These are phyloP conservation scores for Drosophila serrata DNA, from an alignment of 1,140 invertebrate species.

Conservation along the genomic window DNA sequence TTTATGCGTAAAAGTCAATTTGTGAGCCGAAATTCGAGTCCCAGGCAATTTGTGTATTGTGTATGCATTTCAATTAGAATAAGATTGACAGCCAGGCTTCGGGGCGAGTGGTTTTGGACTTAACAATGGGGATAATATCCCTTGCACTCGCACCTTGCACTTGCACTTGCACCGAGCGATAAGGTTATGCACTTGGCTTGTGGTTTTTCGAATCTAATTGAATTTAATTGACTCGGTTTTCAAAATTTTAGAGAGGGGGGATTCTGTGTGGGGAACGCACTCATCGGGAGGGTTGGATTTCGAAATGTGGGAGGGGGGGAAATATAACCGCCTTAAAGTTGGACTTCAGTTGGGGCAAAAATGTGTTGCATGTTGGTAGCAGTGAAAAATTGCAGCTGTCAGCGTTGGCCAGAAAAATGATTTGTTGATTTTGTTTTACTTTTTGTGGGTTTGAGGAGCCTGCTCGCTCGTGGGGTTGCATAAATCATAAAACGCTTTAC, in stretches of 20 bases:
- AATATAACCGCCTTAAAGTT: constrained; percentile 48
- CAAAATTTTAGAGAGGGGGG: neutral
- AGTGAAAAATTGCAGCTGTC: constrained; percentile 78
- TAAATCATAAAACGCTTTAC: constrained; percentile 68
- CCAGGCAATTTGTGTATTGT: constrained; percentile 22
- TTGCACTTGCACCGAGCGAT: constrained; percentile 54
- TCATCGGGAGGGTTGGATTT: constrained; percentile 3
- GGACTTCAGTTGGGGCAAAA: constrained; percentile 30
- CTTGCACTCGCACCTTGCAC: constrained; percentile 26
- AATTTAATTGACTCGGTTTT: constrained; percentile 80
- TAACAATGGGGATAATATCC: constrained; percentile 47
- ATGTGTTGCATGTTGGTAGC: constrained; percentile 62
- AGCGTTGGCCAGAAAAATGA: constrained; percentile 71
- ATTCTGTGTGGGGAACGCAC: constrained; percentile 7
- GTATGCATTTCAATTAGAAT: constrained; percentile 69
- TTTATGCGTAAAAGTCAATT: constrained; percentile 78
- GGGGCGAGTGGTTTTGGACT: constrained; percentile 3
- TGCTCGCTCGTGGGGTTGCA: constrained; percentile 41
- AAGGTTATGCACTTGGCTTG: constrained; percentile 77
- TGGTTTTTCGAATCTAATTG: constrained; percentile 78
- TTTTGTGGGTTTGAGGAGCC: constrained; percentile 25
- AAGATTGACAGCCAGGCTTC: constrained; percentile 73
- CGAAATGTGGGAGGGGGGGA: neutral
- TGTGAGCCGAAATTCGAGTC: constrained; percentile 53
- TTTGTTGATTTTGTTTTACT: constrained; percentile 68